Base-by-base conservation (phyloP, 2,113 vertebrate genomes). In the Setophaga kirtlandii region DNA sequence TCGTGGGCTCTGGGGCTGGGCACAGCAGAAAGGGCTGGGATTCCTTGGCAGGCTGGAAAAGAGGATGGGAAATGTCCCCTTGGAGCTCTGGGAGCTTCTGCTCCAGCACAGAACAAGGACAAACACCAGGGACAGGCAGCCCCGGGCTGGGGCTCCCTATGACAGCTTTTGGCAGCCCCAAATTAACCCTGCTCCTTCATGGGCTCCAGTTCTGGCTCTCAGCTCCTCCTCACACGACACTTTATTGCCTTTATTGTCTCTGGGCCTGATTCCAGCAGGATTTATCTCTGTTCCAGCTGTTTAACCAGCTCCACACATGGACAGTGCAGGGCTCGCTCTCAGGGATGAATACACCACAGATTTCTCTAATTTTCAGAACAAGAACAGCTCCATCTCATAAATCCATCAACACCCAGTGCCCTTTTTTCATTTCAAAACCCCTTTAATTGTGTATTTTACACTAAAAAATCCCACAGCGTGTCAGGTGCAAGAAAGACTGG, bases 41-140 rank as follows among this genome's bases (percentile, higher is more conserved):
- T 81, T 55, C 18, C 71, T 42, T 7, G 9, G 0, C 9, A 5
- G 3, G 19, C 3, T n/a, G 49, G 33, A 39, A 62, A 84, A 37
- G 0, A 1, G 35, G 63, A 14, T 9, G 1, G 64, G 28, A 44
- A 58, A 42, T 10, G 6, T 42, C 56, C 21, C 0, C 0, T 7
- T 5, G 3, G 50, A 30, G 25, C 21, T 42, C 27, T 4, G 28
- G 65, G 33, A 76, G 70, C 3, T 83, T n/a, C 47, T 3, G 28
- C 15, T 18, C 3, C 63, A 12, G 39, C 9, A 3, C 1, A 0
- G 7, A 11, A 1, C 7, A 1, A 53, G 25, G 1, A 0, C 22
- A 3, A 7, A 69, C 39, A 39, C 23, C 76, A 19, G 28, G 2
- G 35, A 37, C 28, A 8, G 0, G 0, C 23, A 0, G 7, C 44